Conservation (phyloP, 2,888 invertebrate genomes). For the Nemapogon koenigi region DNA sequence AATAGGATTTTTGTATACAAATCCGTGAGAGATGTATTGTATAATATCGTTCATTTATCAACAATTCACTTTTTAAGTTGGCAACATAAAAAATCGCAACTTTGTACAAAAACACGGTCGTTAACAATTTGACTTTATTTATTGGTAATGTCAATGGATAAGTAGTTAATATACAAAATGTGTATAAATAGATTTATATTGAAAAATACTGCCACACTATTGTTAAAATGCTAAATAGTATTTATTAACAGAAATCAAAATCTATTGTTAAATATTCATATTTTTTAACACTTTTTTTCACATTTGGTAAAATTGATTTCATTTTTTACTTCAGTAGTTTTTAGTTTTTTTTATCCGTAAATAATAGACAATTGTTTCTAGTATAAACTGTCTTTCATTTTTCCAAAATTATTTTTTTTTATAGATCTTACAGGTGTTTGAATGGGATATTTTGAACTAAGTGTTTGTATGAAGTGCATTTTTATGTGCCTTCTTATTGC, state of each 20-base stretch:
- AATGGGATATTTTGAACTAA: not conserved
- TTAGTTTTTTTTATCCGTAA: not conserved
- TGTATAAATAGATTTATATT: not conserved
- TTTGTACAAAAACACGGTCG: too few species aligned
- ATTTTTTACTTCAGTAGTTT: not conserved
- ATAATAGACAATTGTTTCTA: not conserved
- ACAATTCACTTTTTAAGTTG: too few species aligned
- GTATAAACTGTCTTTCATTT: not conserved
- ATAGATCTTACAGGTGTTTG: not conserved
- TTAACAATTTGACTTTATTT: too few species aligned
- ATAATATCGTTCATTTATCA: too few species aligned
- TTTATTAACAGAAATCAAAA: not conserved
- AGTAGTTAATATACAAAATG: not conserved
- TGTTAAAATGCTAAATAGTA: not conserved
- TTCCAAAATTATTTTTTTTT: not conserved
- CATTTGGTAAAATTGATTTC: not conserved
- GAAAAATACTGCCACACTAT: not conserved
- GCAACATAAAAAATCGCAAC: too few species aligned
- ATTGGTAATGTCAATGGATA: not conserved
- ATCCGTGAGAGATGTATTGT: too few species aligned
- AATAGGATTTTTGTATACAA: not conserved
- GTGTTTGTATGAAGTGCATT: not conserved
- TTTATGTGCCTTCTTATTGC: too few species aligned
- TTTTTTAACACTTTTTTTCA: not conserved
- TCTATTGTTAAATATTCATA: too few species aligned